A percentile compares a stretch with the other conserved stretches of the same genome.
Evolutionary conservation across 2,888 invertebrate species (phyloP).

Genomic region (Microplitis manilae): DNA sequence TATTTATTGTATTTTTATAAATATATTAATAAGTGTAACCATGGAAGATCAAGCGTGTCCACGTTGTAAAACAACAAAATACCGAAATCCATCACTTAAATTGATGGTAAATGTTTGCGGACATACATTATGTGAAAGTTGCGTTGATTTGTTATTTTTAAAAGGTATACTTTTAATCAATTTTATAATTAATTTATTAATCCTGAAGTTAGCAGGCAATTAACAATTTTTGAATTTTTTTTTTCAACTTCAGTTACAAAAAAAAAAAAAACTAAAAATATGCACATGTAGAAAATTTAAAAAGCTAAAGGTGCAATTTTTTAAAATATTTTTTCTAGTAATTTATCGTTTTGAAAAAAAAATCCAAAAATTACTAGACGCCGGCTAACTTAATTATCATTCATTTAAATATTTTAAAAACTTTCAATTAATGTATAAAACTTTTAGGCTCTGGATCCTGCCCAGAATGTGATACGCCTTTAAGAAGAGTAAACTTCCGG

Average conservation of each 20-base stretch:
- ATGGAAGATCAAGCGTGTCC: constrained; percentile 88
- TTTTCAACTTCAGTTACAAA: background rate
- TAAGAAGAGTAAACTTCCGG: constrained; percentile 91
- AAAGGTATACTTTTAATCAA: constrained; percentile 79
- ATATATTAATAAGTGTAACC: background rate
- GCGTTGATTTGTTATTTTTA: constrained; percentile 95
- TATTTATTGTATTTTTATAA: background rate
- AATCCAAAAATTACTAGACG: background rate
- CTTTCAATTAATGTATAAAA: constrained; percentile 31
- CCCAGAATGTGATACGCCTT: constrained; percentile 91
- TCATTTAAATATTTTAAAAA: constrained; percentile 21
- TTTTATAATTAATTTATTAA: background rate
- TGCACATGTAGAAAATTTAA: no score
- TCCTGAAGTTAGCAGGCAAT: background rate
- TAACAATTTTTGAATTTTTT: background rate
- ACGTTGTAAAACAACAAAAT: constrained; percentile 96
- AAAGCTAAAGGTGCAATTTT: background rate
- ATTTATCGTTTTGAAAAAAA: background rate
- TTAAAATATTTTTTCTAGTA: background rate
- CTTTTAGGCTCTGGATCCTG: constrained; percentile 91
- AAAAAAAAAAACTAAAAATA: background rate
- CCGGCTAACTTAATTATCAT: background rate
- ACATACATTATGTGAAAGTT: constrained; percentile 97
- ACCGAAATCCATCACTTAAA: constrained; percentile 95
- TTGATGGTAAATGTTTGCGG: constrained; percentile 99